A percentile compares a stretch with the other conserved stretches of the same genome.
Conservation (phyloP, 2,888 invertebrate genomes). For the Tinea pellionella region DNA sequence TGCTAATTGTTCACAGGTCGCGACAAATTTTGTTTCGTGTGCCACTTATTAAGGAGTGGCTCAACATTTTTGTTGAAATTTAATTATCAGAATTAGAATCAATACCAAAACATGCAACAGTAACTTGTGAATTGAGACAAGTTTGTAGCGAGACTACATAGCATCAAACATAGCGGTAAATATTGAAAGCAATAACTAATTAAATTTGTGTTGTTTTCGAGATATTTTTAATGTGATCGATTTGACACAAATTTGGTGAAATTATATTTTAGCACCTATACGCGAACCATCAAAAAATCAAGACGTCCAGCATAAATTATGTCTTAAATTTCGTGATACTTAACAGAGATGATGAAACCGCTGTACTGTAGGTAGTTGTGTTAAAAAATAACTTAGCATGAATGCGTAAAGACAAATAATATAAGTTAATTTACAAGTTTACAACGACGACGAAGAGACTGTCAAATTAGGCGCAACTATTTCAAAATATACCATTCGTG, state of each 20-base stretch:
- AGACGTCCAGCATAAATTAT: slow-evolving; percentile 9
- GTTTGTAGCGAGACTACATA: background rate
- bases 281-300: background rate
- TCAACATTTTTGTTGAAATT: slow-evolving; percentile 53
- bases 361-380: slow-evolving; percentile 36
- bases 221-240: background rate
- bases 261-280: background rate
- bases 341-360: slow-evolving; percentile 58
- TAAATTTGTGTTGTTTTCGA: background rate
- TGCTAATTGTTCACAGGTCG: slow-evolving; percentile 53
- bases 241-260: slow-evolving; percentile 3
- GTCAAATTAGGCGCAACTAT: slow-evolving; percentile 58
- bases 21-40: slow-evolving; percentile 47
- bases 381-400: slow-evolving; percentile 59
- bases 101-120: background rate
- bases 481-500: slow-evolving; percentile 61
- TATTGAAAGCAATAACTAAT: slow-evolving; percentile 1
- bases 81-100: slow-evolving; percentile 57
- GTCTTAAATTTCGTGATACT: slow-evolving; percentile 33
- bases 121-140: slow-evolving; percentile 17
- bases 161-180: background rate
- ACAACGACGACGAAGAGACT: slow-evolving; percentile 47
- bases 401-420: slow-evolving; percentile 56
- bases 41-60: slow-evolving; percentile 53
- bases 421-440: slow-evolving; percentile 54